Evolutionary conservation across 2,797 vertebrate species (phyloP).

Genomic region (Scarus forsteni): DNA sequence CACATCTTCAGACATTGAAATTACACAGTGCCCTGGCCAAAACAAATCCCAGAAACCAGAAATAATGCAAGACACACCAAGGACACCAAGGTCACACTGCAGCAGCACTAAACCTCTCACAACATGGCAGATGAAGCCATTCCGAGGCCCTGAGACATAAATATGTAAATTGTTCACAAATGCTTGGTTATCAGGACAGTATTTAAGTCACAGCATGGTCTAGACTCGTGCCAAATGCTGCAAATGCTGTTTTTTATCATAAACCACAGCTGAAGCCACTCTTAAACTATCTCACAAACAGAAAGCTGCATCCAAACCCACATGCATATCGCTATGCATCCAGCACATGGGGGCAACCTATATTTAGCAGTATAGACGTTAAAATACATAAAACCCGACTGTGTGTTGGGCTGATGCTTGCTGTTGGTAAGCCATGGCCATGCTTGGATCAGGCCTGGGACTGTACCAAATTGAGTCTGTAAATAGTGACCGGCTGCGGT

Average conservation of each 20-base stretch:
- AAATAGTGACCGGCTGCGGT: conserved; percentile 80
- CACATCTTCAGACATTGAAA: conserved; percentile 82
- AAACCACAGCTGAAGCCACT: conserved; percentile 49
- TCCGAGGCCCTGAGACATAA: conserved; percentile 18
- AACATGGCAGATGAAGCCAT: conserved; percentile 41
- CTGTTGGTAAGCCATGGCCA: conserved; percentile 47
- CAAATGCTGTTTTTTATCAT: conserved; percentile 38
- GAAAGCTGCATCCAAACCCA: conserved; percentile 62
- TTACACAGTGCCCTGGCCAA: conserved; percentile 82
- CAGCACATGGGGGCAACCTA: conserved; percentile 49
- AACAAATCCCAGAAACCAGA: conserved; percentile 75
- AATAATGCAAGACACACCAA: conserved; percentile 72
- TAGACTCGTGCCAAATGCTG: conserved; percentile 29
- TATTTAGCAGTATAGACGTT: conserved; percentile 60
- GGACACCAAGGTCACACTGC: conserved; percentile 65
- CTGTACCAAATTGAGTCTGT: conserved; percentile 52
- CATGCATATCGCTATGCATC: conserved; percentile 47
- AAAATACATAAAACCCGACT: conserved; percentile 54
- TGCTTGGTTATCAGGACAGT: conserved; percentile 48
- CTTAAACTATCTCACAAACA: conserved; percentile 43
- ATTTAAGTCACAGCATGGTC: conserved; percentile 54
- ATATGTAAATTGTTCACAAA: conserved; percentile 30
- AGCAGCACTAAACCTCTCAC: conserved; percentile 29
- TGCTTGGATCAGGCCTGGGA: conserved; percentile 54
- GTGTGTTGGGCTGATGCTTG: conserved; percentile 36